Base-by-base conservation (phyloP, 2,888 invertebrate genomes). In the Rhagonycha lutea region DNA sequence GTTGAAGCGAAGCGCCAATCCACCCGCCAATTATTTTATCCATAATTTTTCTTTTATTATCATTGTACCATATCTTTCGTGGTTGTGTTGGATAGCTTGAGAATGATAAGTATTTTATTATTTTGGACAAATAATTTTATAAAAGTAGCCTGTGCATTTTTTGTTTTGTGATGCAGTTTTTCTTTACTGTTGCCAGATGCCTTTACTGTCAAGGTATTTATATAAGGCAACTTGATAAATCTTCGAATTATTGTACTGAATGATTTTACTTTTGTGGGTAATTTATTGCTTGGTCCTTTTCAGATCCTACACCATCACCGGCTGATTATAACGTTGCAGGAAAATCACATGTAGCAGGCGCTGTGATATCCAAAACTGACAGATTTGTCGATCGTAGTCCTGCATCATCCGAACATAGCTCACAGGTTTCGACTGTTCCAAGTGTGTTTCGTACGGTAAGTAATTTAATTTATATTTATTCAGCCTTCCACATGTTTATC, bases 261-360 rank as follows among this genome's bases (percentile, higher is more conserved):
- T 74, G 70, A 72, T 63, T 32, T 68, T 61, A 14, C n/a, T 68
- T 60, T 11, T 18, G 10, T 70, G 60, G 9, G 14, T 63, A 18
- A 71, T 65, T 47, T 26, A 60, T 24, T 68, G 29, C 4, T 67
- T 28, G 62, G 14, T 68, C 69, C 60, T 67, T 23, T 23, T 32
- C 60, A 32, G 68, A 60, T 24, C 86, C 87, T 77, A 89, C 88
- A 28, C 90, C 90, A 47, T 89, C 90, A 26, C 90, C 90, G 60
- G 89, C 90, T 47, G 85, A 89, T 4, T 90, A 90, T 78, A 89
- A 90, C 81, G 88, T 90, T 5, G 88, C 88, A 78, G 85, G 86
- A 72, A 88, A 88, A 68, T 83, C 79, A 18, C 89, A 88, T 80
- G 82, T 88, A 9, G 87, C 87, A 82, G 86, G 87, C 62, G 83